Evolutionary conservation across 2,888 invertebrate genomes (phyloP).

Genomic region (Cataglyphis rosenhaueri): DNA sequence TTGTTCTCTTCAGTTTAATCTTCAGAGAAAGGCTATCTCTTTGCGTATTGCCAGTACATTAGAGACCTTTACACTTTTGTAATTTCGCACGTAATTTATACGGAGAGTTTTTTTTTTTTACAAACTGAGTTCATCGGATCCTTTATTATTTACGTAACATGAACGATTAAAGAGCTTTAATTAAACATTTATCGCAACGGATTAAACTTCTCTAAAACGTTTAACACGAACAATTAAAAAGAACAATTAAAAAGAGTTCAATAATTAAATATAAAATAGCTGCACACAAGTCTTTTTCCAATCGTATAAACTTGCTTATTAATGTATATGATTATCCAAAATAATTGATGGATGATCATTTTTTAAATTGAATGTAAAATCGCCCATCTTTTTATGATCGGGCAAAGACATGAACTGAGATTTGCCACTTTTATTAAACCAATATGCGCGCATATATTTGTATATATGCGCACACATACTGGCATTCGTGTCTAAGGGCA

Average conservation of each 20-base stretch:
- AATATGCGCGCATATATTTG: background rate
- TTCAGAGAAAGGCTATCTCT: background rate
- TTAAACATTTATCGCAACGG: slow-evolving; percentile 15
- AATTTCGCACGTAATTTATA: slow-evolving; percentile 2
- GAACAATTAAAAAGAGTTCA: background rate
- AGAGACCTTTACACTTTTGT: background rate
- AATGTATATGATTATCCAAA: background rate
- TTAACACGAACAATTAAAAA: background rate
- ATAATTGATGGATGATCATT: background rate
- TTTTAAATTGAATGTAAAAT: slow-evolving; percentile 8
- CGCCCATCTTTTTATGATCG: background rate
- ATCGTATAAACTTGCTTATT: background rate
- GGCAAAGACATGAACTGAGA: background rate
- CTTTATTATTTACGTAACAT: slow-evolving; percentile 14
- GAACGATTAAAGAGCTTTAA: slow-evolving; percentile 22
- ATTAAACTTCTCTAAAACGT: slow-evolving; percentile 2
- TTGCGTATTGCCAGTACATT: background rate
- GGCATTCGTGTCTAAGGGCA: background rate
- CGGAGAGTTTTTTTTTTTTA: background rate
- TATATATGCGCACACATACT: too few relatives aligned
- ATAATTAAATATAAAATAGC: background rate
- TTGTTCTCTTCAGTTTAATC: background rate
- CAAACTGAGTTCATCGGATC: background rate
- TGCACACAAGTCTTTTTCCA: background rate
- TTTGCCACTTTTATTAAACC: background rate